Percentiles rank a stretch among this genome's conserved stretches.
Evolutionary conservation across 2,113 vertebrate genomes (phyloP).

Genomic region (Nicator chloris): DNA sequence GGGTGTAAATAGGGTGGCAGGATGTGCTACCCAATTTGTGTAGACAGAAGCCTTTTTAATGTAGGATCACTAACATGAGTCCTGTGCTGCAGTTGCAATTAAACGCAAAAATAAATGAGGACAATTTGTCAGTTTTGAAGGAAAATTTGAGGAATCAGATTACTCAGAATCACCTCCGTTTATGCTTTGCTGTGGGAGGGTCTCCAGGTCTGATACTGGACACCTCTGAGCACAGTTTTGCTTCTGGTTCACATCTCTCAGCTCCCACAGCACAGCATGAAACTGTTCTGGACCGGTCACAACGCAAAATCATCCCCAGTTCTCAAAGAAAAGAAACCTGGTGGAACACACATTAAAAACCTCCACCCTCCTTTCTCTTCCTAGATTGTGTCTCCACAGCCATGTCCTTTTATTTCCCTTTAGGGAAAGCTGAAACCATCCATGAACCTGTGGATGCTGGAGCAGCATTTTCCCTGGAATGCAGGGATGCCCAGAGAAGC

Average conservation of each 20-base stretch:
- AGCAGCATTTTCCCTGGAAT: not conserved
- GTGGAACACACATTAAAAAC: not conserved
- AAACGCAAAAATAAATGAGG: not conserved
- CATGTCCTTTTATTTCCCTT: fast-evolving
- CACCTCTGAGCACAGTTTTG: not conserved
- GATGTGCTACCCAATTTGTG: not conserved
- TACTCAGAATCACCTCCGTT: not conserved
- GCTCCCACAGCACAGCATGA: not conserved
- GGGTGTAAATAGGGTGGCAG: not conserved
- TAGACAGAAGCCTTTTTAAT: not conserved
- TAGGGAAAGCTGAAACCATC: not conserved
- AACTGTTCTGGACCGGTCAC: fast-evolving
- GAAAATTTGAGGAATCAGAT: not conserved
- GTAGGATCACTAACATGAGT: not conserved
- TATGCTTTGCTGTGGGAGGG: not conserved
- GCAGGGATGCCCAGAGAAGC: too few relatives aligned
- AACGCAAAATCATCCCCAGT: not conserved
- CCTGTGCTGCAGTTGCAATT: not conserved
- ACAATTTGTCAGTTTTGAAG: not conserved
- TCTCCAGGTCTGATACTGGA: fast-evolving
- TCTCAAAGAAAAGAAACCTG: not conserved
- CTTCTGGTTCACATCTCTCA: not conserved
- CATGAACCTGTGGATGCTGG: not conserved
- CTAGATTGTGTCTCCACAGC: fast-evolving
- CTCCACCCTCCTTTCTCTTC: fast-evolving